Evolutionary conservation across 2,113 vertebrate genomes (phyloP).

Genomic region (Gambusia affinis): DNA sequence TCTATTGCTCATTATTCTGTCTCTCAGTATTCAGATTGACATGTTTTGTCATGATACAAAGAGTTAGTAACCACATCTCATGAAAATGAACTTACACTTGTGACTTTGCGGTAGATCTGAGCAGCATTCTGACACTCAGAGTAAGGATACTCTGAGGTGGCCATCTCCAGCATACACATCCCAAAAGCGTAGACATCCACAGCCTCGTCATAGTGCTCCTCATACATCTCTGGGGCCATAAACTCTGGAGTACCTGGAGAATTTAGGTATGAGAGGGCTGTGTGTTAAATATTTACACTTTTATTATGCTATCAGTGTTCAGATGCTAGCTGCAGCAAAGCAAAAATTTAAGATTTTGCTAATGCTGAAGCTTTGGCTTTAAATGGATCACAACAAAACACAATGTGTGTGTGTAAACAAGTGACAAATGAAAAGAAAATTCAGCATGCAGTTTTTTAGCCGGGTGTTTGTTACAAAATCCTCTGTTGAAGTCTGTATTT

Average conservation of each 20-base stretch:
- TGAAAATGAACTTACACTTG: conserved; percentile 88
- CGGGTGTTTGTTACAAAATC: not conserved
- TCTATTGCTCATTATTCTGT: no score
- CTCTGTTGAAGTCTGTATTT: not conserved
- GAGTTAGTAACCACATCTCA: not conserved
- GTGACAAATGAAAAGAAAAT: not conserved
- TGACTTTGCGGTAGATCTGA: conserved; percentile 99
- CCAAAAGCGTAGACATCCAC: conserved; percentile 98
- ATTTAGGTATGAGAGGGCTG: conserved; percentile 15
- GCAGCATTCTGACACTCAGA: conserved; percentile 98
- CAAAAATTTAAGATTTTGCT: not conserved
- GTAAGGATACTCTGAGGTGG: conserved; percentile 98
- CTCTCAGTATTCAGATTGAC: not conserved
- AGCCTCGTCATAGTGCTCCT: conserved; percentile 95
- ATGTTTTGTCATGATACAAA: not conserved
- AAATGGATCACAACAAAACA: not conserved
- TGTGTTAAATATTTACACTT: not conserved
- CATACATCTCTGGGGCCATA: conserved; percentile 99
- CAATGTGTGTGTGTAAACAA: not conserved
- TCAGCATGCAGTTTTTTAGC: not conserved
- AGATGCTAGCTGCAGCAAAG: not conserved
- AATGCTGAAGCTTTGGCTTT: not conserved
- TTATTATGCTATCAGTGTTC: not conserved
- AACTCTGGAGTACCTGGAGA: conserved; percentile 94
- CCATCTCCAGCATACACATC: conserved; percentile 99